Conservation (phyloP, 2,888 invertebrate genomes). For the Clivina fossor region DNA sequence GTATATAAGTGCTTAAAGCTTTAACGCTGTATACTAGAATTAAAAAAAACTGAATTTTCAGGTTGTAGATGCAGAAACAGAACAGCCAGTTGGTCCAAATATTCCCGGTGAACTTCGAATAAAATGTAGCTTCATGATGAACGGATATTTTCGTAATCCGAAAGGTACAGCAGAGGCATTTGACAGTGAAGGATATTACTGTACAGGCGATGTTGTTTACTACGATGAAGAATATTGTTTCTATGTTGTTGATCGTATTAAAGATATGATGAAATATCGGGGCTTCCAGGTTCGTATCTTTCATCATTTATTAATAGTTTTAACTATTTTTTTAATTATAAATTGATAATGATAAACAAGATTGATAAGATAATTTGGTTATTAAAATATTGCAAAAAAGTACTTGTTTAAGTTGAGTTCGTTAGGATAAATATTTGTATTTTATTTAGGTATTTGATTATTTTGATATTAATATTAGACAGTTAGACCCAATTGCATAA, state of each 20-base stretch:
- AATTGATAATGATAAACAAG: no score
- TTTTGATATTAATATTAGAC: no score
- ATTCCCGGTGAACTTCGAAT: background rate
- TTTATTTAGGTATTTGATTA: no score
- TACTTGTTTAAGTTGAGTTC: no score
- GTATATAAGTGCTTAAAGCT: no score
- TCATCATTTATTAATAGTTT: no score
- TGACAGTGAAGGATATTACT: conserved; percentile 44
- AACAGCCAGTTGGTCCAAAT: background rate
- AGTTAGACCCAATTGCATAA: no score
- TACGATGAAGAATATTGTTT: conserved; percentile 45
- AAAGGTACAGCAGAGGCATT: conserved; percentile 25
- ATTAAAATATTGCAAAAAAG: no score
- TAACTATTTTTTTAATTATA: no score
- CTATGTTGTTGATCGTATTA: conserved; percentile 43
- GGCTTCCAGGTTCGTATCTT: conserved; percentile 43
- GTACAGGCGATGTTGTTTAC: conserved; percentile 45
- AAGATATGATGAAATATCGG: conserved; percentile 46
- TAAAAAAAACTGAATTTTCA: background rate
- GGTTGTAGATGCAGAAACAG: conserved; percentile 6
- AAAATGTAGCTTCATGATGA: conserved; percentile 14
- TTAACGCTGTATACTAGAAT: no score
- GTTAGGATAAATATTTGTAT: no score
- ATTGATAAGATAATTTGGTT: no score
- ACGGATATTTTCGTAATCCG: conserved; percentile 36